Conservation (phyloP, 2,113 vertebrate species). For the Cyprinodon tularosa region DNA sequence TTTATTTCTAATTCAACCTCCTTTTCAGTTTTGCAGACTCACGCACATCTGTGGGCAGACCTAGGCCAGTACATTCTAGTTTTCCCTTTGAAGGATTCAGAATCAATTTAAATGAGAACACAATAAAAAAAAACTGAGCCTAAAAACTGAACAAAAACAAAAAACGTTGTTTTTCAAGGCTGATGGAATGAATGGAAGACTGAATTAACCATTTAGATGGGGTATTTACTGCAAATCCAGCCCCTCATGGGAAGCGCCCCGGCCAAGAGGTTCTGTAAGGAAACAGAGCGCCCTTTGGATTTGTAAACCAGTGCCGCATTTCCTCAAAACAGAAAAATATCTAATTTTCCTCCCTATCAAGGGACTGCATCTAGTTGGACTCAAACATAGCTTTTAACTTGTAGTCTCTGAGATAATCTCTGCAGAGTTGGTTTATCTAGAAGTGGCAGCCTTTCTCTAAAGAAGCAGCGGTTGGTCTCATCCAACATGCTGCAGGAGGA, state of each 20-base stretch:
- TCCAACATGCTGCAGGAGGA: conserved; percentile 10
- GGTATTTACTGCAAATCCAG: conserved; percentile 3
- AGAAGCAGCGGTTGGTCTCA: conserved; percentile 24
- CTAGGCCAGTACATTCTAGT: conserved; percentile 18
- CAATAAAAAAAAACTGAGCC: conserved; percentile 40
- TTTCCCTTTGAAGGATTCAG: conserved; percentile 40
- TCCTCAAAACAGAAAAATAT: conserved; percentile 8
- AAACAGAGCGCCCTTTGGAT: conserved; percentile 6
- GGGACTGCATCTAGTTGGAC: conserved; percentile 17
- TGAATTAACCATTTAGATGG: neutral
- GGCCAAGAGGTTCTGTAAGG: conserved; percentile 1
- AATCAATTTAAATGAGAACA: conserved; percentile 5
- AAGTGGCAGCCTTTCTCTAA: conserved; percentile 6
- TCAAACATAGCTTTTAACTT: conserved; percentile 12
- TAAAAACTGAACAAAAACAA: conserved; percentile 12
- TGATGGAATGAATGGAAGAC: conserved; percentile 3
- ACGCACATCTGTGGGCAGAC: neutral
- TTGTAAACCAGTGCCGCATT: conserved; percentile 24
- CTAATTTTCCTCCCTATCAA: conserved; percentile 6
- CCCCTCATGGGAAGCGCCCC: neutral
- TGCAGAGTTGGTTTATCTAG: conserved; percentile 15
- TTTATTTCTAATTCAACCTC: neutral
- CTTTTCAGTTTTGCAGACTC: conserved; percentile 2
- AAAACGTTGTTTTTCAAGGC: conserved; percentile 16
- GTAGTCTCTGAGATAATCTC: conserved; percentile 4